Evolutionary conservation across 2,888 invertebrate species (phyloP).

Genomic region (Meghimatium bilineatum): DNA sequence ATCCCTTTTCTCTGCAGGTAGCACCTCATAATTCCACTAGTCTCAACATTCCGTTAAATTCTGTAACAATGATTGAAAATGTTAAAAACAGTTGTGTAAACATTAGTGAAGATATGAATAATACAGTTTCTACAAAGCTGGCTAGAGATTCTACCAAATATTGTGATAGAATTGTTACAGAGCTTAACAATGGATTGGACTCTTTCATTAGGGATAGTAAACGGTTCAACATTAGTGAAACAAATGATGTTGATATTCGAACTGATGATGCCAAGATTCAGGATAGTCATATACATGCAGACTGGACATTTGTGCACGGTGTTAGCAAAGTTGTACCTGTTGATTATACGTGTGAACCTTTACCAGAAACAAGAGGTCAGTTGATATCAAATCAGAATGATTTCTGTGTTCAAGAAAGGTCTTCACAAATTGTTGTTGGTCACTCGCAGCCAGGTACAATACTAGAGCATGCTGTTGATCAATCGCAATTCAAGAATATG

Average conservation of each 20-base stretch:
- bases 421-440: background rate
- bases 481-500: no score
- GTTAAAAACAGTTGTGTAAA: background rate
- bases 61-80: background rate
- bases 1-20: constrained; percentile 6
- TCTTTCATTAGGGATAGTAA: background rate
- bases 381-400: background rate
- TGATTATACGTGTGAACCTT: background rate
- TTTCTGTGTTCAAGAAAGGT: background rate
- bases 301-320: background rate
- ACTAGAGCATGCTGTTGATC: background rate
- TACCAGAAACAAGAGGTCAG: background rate
- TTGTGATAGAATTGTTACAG: background rate
- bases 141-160: background rate
- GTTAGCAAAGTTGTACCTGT: background rate
- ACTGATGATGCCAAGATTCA: constrained; percentile 45
- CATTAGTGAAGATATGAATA: background rate
- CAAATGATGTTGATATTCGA: constrained; percentile 20
- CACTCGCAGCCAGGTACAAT: background rate
- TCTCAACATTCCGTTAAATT: constrained; percentile 11
- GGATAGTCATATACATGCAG: constrained; percentile 1
- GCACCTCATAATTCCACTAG: constrained; percentile 17
- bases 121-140: background rate
- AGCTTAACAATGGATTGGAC: no score
- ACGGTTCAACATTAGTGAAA: background rate